Base-by-base conservation (phyloP, 2,888 invertebrate genomes). In the Brachypterus glaber region DNA sequence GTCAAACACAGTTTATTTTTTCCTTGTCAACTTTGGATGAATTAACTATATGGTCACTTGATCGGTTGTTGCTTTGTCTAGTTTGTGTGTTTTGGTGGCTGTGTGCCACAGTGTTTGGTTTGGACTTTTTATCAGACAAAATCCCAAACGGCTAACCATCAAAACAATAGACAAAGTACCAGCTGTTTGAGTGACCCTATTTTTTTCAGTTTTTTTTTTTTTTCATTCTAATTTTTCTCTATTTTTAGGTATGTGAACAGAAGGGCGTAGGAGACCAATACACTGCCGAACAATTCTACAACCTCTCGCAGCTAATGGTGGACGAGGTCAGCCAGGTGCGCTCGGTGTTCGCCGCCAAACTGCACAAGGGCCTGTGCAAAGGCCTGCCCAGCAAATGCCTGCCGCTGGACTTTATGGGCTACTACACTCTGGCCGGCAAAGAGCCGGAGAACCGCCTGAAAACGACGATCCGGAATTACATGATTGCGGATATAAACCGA, bases 231-330 rank as follows among this genome's bases (percentile, higher is more conserved):
- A 15, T 25, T 13, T 17, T 30, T 39, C 11, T 21, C 11, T 29
- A 18, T 38, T 3, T 15, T 8, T 21, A 46, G 44, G 45, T 97
- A 33, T 93, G 92, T 66, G 93, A 96, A 58, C 95, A 96, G 64
- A 91, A 91, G 59, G 89, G 89, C 33, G 96, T 92, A 36, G 90
- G 92, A 1, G 93, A 95, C 64, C 89, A 93, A 63, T 90, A 89
- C 61, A 89, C 86, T 2, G 84, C 88, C 1, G 91, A 92, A 53
- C 95, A 96, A 70, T 96, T 91, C 70, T 93, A 91, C 61, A 88
- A 89, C 59, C 71, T 96, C 18, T 90, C 95, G 1, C 82, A 85
- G 55, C 74, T 96, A 40, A 89, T 96, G 79, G 82, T 85, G 57
- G 81, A 82, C 48, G 83, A 84, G 37, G 87, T 89, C 37, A 74